phyloP scores from a whole-genome alignment of 2,797 vertebrate genomes.

The Toxotes lorentzi region DNA sequence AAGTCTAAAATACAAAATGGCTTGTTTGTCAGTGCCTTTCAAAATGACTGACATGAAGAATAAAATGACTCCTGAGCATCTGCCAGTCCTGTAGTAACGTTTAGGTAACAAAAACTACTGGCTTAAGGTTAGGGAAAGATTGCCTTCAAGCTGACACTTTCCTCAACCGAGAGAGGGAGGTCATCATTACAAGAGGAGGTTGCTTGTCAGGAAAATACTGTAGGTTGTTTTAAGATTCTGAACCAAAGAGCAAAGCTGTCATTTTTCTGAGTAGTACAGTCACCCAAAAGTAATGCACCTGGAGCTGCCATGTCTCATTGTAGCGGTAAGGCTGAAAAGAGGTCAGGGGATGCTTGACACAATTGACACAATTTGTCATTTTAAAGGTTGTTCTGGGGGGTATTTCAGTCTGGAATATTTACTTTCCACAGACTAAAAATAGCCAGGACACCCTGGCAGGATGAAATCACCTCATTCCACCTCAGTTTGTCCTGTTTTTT shows the following conservation, averaged over 20 bases:
- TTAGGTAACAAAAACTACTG: too few species aligned
- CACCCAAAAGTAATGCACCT: slow-evolving; percentile 5
- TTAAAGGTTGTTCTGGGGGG: slow-evolving; percentile 4
- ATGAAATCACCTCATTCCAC: not conserved
- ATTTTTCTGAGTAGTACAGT: slow-evolving; percentile 10
- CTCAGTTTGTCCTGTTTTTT: not conserved
- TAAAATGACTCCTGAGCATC: not conserved
- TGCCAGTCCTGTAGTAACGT: not conserved
- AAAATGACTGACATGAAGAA: not conserved
- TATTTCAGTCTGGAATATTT: slow-evolving; percentile 3
- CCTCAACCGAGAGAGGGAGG: not conserved
- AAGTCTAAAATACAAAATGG: slow-evolving; percentile 1
- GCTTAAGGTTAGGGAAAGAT: not conserved
- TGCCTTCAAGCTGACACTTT: not conserved
- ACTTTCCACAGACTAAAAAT: not conserved
- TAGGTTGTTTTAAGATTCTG: not conserved
- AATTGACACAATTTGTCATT: slow-evolving; percentile 21
- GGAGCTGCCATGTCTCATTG: slow-evolving; percentile 11
- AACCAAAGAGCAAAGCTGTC: not conserved
- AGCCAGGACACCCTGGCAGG: not conserved
- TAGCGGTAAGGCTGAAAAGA: not conserved
- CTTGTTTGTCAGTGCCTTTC: not conserved
- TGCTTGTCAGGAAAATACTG: not conserved
- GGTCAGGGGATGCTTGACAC: slow-evolving; percentile 13
- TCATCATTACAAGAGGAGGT: not conserved